Conservation (phyloP, 2,113 vertebrate genomes). For the Sorex fumeus region DNA sequence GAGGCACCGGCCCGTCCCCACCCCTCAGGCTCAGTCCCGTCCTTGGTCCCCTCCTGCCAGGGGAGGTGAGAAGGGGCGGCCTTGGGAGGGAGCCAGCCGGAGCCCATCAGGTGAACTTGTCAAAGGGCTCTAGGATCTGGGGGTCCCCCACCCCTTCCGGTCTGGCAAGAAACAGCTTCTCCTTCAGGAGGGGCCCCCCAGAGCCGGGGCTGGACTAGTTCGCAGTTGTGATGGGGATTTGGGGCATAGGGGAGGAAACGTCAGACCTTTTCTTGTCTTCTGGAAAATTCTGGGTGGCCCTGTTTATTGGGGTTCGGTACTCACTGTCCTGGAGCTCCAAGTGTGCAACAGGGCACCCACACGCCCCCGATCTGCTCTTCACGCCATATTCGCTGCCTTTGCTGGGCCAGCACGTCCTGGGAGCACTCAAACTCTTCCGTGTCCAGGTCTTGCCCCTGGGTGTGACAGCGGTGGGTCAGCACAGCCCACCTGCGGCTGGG, state of each 20-base stretch:
- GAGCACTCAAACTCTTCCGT: no score
- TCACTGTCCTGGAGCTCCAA: constrained; percentile 60
- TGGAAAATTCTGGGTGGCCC: neutral
- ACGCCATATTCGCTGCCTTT: no score
- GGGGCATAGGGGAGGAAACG: neutral
- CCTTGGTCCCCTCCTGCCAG: neutral
- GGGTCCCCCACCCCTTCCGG: fast-evolving
- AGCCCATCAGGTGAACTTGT: neutral
- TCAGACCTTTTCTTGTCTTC: neutral
- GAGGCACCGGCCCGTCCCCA: neutral
- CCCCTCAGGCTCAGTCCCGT: fast-evolving
- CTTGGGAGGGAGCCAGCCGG: neutral
- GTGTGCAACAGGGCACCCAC: constrained; percentile 62
- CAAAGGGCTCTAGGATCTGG: neutral
- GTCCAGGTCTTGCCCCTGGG: no score
- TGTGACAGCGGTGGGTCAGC: no score
- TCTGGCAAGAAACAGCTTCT: fast-evolving
- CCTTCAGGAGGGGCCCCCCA: no score
- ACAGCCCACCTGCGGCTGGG: no score
- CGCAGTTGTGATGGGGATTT: fast-evolving
- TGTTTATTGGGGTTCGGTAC: constrained; percentile 61
- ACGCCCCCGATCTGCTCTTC: neutral
- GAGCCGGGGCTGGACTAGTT: neutral
- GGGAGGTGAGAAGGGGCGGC: no score
- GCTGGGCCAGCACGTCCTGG: no score